Base-by-base conservation (phyloP, 1,140 invertebrate species). In the Reticulitermes speratus region DNA sequence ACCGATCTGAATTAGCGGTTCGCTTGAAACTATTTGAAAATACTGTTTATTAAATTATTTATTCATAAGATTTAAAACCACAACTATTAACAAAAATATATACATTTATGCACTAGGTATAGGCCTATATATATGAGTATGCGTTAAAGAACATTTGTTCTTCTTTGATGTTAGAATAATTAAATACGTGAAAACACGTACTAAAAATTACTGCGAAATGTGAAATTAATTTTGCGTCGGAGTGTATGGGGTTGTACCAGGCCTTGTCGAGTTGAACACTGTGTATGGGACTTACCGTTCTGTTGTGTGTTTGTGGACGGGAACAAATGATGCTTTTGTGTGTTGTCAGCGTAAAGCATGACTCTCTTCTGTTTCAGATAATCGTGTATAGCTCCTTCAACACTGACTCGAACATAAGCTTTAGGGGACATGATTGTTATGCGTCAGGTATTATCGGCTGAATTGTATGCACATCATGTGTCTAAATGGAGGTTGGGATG, bases 331-430 rank as follows among this genome's bases (percentile, higher is more conserved):
- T 75, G 65, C 65, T 75, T 75, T 75, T 75, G 65, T 75, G 25
- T 75, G 8, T 75, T 75, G 65, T 75, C 65, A 75, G 65, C 65
- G 65, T 16, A 75, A 75, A 75, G 65, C 65, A 75, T 75, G 65
- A 75, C n/a, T 75, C 65, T 75, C 65, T 75, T 75, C 65, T 75
- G n/a, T 75, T 75, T 75, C 25, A 75, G 65, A 75, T 75, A 75
- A 75, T 75, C 65, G 25, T 75, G 65, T 75, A 75, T 75, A 75
- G 65, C 65, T 75, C 65, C 65, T 75, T 75, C 65, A 75, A 30
- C 65, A 75, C 65, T 75, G 65, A 75, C 65, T 75, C 65, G 59
- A 75, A 75, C 65, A 75, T 8, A 30, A 75, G 65, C 65, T 75
- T 75, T 75, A 75, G 65, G 65, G 65, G n/a, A 75, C 65, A 30